phyloP scores from a whole-genome alignment of 2,888 invertebrate genomes.

The Phyllotreta striolata region DNA sequence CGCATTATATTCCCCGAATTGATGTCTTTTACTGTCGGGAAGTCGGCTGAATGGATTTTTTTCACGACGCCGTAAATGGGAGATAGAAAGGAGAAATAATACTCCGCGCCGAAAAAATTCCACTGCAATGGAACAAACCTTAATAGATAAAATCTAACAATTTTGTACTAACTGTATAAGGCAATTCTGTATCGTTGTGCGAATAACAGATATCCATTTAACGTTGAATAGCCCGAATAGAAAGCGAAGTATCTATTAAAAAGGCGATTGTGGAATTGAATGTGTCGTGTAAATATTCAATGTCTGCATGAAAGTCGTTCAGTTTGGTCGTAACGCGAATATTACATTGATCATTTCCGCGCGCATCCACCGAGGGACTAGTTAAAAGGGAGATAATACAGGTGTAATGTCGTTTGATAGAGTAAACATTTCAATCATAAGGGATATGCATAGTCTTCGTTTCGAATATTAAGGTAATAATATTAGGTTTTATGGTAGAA shows the following conservation, averaged over 20 bases:
- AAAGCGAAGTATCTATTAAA: no score
- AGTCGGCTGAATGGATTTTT: constrained; percentile 20
- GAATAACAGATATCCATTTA: no score
- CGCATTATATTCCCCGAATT: constrained; percentile 40
- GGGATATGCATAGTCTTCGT: constrained; percentile 25
- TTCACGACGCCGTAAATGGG: constrained; percentile 19
- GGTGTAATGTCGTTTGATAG: constrained; percentile 22
- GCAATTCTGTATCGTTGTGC: no score
- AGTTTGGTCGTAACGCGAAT: constrained; percentile 4
- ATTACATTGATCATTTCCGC: constrained; percentile 11
- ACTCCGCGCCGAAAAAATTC: no score
- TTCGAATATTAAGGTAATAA: constrained; percentile 34
- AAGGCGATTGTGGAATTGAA: no score
- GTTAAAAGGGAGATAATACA: constrained; percentile 18
- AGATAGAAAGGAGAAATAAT: no score
- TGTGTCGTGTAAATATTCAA: constrained; percentile 1
- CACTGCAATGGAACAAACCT: no score
- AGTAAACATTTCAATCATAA: constrained; percentile 30
- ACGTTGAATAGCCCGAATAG: no score
- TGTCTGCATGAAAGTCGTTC: constrained; percentile 1
- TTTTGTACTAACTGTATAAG: no score
- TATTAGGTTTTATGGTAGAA: constrained; percentile 26
- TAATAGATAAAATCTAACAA: no score
- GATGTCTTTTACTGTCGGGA: constrained; percentile 30
- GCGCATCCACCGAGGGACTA: background rate